Evolutionary conservation across 2,888 invertebrate species (phyloP).

Genomic region (Scaptomyza cyrtandrae): DNA sequence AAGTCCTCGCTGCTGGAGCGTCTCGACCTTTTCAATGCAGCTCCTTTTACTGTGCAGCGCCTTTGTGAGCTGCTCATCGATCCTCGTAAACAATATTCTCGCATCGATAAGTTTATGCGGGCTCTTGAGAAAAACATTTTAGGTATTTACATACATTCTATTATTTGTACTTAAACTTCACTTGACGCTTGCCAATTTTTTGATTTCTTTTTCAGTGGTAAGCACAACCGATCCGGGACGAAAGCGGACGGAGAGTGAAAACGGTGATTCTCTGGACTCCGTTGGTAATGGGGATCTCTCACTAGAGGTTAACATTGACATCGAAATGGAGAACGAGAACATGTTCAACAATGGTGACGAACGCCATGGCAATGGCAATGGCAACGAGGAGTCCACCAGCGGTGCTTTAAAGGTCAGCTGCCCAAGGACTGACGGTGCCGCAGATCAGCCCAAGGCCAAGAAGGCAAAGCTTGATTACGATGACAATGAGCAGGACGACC

Average conservation of each 20-base stretch:
- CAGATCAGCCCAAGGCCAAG: slow-evolving; percentile 85
- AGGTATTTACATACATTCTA: slow-evolving; percentile 69
- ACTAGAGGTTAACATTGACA: slow-evolving; percentile 86
- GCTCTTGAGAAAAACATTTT: slow-evolving; percentile 97
- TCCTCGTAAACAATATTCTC: slow-evolving; percentile 96
- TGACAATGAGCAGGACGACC: slow-evolving; percentile 47
- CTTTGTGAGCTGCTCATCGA: slow-evolving; percentile 96
- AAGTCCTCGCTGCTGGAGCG: slow-evolving; percentile 92
- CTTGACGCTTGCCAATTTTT: neutral
- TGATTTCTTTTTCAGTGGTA: slow-evolving; percentile 86
- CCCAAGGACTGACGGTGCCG: slow-evolving; percentile 75
- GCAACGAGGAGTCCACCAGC: slow-evolving; percentile 36
- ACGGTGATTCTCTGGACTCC: slow-evolving; percentile 87
- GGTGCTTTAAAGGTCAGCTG: slow-evolving; percentile 49
- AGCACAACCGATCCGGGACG: slow-evolving; percentile 89
- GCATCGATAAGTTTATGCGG: slow-evolving; percentile 98
- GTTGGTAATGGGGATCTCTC: slow-evolving; percentile 85
- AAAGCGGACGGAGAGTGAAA: slow-evolving; percentile 88
- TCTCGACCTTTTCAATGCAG: slow-evolving; percentile 92
- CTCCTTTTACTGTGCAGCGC: slow-evolving; percentile 98
- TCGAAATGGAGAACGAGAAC: slow-evolving; percentile 86
- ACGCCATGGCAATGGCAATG: slow-evolving; percentile 62
- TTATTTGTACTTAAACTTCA: neutral
- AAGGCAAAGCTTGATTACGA: slow-evolving; percentile 80
- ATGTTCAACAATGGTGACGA: slow-evolving; percentile 75